These are phyloP conservation scores for Heliangelus exortis DNA, from an alignment of 2,797 vertebrate genomes.

Conservation along the genomic window DNA sequence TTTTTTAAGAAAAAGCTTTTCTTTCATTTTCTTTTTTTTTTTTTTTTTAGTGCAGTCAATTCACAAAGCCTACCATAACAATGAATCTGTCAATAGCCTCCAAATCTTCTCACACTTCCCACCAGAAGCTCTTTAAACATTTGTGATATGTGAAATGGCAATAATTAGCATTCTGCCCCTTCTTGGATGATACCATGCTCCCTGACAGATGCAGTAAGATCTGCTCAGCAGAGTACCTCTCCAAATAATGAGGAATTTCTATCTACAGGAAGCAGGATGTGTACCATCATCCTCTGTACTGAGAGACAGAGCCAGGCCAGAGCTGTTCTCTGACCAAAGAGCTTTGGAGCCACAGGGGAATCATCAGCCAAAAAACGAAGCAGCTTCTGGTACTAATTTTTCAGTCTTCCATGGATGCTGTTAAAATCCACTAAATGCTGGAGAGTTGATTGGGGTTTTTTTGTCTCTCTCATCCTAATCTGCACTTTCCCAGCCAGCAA, in stretches of 20 bases:
- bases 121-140: slow-evolving; percentile 17
- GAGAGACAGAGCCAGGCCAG: neutral
- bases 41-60: neutral
- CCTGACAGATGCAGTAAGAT: neutral
- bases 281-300: neutral
- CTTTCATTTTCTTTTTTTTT: neutral
- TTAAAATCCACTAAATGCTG: neutral
- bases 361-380: neutral
- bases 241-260: neutral
- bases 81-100: neutral
- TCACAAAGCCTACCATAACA: neutral
- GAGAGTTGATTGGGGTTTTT: neutral
- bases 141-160: neutral
- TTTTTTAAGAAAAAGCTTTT: neutral
- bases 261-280: neutral
- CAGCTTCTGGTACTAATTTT: neutral
- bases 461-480: neutral
- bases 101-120: slow-evolving; percentile 34
- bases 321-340: neutral
- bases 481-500: neutral
- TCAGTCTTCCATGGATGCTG: neutral
- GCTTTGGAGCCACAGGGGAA: neutral
- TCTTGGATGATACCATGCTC: neutral
- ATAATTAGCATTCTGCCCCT: neutral
- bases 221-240: neutral